Evolutionary conservation across 2,888 invertebrate species (phyloP).

Genomic region (Trachelus stipa): DNA sequence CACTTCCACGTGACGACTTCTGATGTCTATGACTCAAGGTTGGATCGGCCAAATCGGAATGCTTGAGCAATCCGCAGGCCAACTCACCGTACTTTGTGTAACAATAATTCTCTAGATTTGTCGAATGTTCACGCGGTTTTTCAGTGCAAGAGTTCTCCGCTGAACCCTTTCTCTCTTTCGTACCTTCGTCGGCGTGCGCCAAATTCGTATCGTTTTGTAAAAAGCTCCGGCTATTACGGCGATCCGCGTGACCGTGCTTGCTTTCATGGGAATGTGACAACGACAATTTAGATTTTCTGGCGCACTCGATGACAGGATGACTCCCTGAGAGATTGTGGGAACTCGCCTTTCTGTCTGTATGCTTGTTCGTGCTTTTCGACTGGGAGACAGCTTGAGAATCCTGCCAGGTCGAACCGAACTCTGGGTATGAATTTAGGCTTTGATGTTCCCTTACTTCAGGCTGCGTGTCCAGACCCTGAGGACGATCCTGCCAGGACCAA

Average conservation of each 20-base stretch:
- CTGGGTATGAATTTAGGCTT: neutral
- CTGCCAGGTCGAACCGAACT: neutral
- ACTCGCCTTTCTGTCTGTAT: neutral
- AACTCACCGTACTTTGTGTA: constrained; percentile 36
- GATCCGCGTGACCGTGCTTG: neutral
- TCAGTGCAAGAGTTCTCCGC: neutral
- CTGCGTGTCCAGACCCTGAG: neutral
- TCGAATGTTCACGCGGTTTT: neutral
- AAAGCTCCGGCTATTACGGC: neutral
- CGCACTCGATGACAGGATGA: neutral
- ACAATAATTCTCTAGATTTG: constrained; percentile 25
- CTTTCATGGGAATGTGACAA: constrained; percentile 10
- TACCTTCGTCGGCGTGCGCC: neutral
- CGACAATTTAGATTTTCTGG: neutral
- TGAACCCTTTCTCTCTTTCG: neutral
- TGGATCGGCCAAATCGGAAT: constrained; percentile 28
- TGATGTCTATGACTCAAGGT: neutral
- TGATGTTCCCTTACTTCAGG: neutral
- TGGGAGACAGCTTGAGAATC: neutral
- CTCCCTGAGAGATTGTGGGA: neutral
- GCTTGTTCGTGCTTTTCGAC: neutral
- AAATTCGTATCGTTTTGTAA: neutral
- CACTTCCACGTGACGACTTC: neutral
- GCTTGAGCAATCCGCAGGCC: constrained; percentile 39
- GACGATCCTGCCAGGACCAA: constrained; percentile 5